Evolutionary conservation across 2,797 vertebrate species (phyloP).

Genomic region (Betta splendens): DNA sequence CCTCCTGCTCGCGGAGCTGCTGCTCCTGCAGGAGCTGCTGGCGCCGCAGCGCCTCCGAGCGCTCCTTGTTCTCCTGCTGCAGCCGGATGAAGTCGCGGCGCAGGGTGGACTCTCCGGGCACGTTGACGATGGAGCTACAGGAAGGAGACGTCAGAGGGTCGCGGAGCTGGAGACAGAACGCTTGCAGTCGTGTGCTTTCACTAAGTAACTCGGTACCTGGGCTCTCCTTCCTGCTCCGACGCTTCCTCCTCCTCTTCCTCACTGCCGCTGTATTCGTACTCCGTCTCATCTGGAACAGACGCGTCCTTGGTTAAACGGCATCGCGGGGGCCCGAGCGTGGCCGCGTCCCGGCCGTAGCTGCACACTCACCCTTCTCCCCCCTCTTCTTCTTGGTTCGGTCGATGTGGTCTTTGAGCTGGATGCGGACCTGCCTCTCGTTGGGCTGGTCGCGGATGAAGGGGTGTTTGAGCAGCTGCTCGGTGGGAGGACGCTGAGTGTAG

Average conservation of each 20-base stretch:
- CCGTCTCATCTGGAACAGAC: slow-evolving; percentile 90
- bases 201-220: slow-evolving; percentile 84
- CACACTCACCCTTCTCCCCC: slow-evolving; percentile 92
- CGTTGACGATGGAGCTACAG: slow-evolving; percentile 79
- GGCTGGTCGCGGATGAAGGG: slow-evolving; percentile 98
- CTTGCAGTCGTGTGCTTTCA: too few relatives aligned
- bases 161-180: too few relatives aligned
- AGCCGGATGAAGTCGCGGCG: slow-evolving; percentile 91
- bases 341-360: not conserved
- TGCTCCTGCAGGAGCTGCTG: slow-evolving; percentile 88
- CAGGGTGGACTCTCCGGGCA: slow-evolving; percentile 90
- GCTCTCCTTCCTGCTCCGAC: slow-evolving; percentile 97
- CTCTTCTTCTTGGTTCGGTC: slow-evolving; percentile 99
- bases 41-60: slow-evolving; percentile 86
- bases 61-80: slow-evolving; percentile 94
- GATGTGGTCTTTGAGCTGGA: slow-evolving; percentile 99
- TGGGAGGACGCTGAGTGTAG: slow-evolving; percentile 95
- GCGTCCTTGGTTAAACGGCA: too few relatives aligned
- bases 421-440: slow-evolving; percentile 98
- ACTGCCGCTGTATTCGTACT: slow-evolving; percentile 98
- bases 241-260: slow-evolving; percentile 98
- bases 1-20: slow-evolving; percentile 89
- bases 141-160: not conserved
- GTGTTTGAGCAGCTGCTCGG: slow-evolving; percentile 96
- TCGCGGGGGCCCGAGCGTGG: fast-evolving